phyloP scores from a whole-genome alignment of 30 jellyfish, hydroid and myxozoan species.

The Chrysaora quinquecirrha region DNA sequence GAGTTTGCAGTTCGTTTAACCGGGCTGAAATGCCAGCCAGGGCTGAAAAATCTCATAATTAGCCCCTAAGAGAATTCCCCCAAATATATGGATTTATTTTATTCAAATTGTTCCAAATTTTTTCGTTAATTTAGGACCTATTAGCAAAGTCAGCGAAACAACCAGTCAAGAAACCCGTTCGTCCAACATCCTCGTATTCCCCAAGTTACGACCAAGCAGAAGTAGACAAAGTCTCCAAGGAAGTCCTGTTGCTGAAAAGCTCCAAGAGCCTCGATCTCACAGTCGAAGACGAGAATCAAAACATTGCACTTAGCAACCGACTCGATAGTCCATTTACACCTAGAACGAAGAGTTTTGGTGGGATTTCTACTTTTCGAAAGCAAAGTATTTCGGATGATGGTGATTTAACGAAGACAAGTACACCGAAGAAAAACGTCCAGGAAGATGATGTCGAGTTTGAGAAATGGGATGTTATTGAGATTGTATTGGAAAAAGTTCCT shows the following conservation, averaged over 20 bases:
- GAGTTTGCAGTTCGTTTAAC: too few species aligned
- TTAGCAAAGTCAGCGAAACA: slow-evolving; percentile 33
- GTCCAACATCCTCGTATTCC: background rate
- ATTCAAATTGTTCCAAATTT: too few species aligned
- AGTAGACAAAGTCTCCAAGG: slow-evolving; percentile 4
- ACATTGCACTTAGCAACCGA: background rate
- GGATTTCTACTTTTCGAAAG: slow-evolving; percentile 49
- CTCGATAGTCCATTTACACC: background rate
- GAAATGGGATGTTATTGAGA: slow-evolving; percentile 69
- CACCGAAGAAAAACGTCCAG: slow-evolving; percentile 12
- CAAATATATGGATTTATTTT: too few species aligned
- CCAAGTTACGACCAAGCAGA: slow-evolving; percentile 15
- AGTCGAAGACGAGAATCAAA: slow-evolving; percentile 31
- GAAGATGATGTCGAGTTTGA: slow-evolving; percentile 12
- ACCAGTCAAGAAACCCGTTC: background rate
- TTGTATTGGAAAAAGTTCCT: slow-evolving; percentile 51
- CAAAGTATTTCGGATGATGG: background rate
- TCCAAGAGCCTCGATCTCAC: slow-evolving; percentile 48
- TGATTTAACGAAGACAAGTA: background rate
- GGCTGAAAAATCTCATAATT: too few species aligned
- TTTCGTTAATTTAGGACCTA: too few species aligned
- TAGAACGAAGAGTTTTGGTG: slow-evolving; percentile 52
- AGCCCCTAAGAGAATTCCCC: too few species aligned
- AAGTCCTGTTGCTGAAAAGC: slow-evolving; percentile 23
- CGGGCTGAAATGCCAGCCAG: too few species aligned